Evolutionary conservation across 2,797 vertebrate genomes (phyloP).

Genomic region (Ispidina picta): DNA sequence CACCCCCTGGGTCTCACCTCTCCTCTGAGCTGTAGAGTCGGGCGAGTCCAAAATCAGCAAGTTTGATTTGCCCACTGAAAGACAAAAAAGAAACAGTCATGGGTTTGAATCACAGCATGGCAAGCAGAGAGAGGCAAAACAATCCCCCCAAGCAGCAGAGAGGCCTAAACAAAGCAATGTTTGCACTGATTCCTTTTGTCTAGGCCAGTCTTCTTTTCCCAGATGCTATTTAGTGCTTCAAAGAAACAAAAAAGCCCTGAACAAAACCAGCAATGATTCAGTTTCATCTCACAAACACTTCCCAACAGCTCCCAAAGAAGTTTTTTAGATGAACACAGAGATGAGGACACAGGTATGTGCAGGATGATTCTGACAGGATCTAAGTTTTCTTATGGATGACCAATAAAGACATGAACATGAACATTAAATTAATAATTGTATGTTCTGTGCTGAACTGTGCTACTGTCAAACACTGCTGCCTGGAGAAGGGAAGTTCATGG

Average conservation of each 20-base stretch:
- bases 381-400: neutral
- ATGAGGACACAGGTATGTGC: fast-evolving
- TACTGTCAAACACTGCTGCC: neutral
- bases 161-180: neutral
- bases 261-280: neutral
- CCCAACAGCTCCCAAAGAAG: neutral
- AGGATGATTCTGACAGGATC: neutral
- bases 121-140: neutral
- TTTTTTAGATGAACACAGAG: neutral
- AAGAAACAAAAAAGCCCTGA: neutral
- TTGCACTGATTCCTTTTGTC: neutral
- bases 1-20: conserved; percentile 80
- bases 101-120: neutral
- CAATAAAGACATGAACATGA: neutral
- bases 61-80: conserved; percentile 95
- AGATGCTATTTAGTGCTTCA: neutral
- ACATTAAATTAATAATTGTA: neutral
- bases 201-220: neutral
- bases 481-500: neutral
- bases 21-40: conserved; percentile 98
- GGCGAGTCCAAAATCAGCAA: conserved; percentile 97
- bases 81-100: conserved; percentile 32
- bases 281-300: neutral
- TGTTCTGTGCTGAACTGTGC: neutral
- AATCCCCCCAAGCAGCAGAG: fast-evolving